Conservation (phyloP, 2,888 invertebrate species). For the Papilio elwesi region DNA sequence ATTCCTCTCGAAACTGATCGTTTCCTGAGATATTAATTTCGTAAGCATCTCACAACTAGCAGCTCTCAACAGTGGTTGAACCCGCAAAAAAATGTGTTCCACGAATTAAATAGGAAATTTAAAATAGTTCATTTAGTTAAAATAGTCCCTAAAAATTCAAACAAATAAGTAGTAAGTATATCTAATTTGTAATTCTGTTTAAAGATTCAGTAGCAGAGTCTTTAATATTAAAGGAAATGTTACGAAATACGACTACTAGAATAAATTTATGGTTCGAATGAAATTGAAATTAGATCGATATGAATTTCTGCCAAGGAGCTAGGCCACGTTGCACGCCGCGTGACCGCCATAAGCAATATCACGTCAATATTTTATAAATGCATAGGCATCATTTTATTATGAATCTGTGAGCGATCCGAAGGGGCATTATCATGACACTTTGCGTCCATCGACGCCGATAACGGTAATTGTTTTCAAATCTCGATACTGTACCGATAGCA, state of each 20-base stretch:
- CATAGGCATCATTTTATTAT: slow-evolving; percentile 71
- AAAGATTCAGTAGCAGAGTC: slow-evolving; percentile 41
- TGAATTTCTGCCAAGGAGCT: slow-evolving; percentile 59
- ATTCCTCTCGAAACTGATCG: no score
- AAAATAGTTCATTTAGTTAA: background rate
- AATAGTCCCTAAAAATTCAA: slow-evolving; percentile 1
- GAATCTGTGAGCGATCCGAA: slow-evolving; percentile 66
- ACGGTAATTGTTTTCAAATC: slow-evolving; percentile 53
- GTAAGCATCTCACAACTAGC: no score
- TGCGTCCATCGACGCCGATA: slow-evolving; percentile 54
- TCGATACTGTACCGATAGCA: slow-evolving; percentile 47
- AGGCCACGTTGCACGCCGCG: slow-evolving; percentile 66
- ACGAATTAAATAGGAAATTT: no score
- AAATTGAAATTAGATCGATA: slow-evolving; percentile 67
- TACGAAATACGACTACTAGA: slow-evolving; percentile 56
- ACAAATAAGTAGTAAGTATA: slow-evolving; percentile 23
- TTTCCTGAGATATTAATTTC: no score
- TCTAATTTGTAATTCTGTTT: slow-evolving; percentile 32
- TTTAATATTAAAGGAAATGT: slow-evolving; percentile 55
- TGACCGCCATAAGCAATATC: slow-evolving; percentile 61
- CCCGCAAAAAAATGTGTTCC: no score
- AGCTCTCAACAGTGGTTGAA: no score
- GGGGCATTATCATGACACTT: slow-evolving; percentile 63
- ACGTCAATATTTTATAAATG: slow-evolving; percentile 60
- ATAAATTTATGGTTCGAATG: slow-evolving; percentile 61